phyloP scores from a whole-genome alignment of 2,113 vertebrate species.

The Pelodiscus sinensis region DNA sequence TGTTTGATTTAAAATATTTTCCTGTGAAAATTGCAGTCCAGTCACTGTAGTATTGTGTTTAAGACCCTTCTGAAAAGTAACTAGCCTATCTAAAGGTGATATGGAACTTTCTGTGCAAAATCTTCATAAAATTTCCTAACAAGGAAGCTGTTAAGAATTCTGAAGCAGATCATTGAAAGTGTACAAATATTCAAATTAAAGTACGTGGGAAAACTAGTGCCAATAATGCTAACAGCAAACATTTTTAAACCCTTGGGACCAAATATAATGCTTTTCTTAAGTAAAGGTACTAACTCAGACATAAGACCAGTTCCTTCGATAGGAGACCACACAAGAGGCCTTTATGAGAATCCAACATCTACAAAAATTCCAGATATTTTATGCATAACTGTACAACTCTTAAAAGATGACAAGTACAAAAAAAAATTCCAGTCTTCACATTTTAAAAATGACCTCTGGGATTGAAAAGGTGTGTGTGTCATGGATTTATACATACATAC shows the following conservation, averaged over 20 bases:
- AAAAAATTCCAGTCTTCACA: not conserved
- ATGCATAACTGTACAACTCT: not conserved
- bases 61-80: no score
- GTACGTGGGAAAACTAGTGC: not conserved
- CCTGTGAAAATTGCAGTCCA: no score
- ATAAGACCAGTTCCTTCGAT: not conserved
- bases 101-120: not conserved
- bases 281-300: not conserved
- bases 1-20: no score
- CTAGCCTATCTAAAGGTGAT: not conserved
- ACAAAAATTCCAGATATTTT: not conserved
- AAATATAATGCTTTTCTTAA: not conserved
- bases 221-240: not conserved
- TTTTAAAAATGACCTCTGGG: slow-evolving; percentile 6
- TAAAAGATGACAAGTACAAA: not conserved
- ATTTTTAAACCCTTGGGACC: not conserved
- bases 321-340: not conserved
- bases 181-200: not conserved
- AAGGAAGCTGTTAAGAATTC: not conserved
- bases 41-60: no score
- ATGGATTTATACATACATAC: slow-evolving; percentile 12
- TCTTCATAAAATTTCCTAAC: not conserved
- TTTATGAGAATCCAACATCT: not conserved
- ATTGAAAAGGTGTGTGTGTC: not conserved
- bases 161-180: not conserved